Evolutionary conservation across 30 jellyfish, hydroid and myxozoan genomes (phyloP), one percentile per base, ranked within the genome.

Genomic region (Turritopsis rubra): DNA sequence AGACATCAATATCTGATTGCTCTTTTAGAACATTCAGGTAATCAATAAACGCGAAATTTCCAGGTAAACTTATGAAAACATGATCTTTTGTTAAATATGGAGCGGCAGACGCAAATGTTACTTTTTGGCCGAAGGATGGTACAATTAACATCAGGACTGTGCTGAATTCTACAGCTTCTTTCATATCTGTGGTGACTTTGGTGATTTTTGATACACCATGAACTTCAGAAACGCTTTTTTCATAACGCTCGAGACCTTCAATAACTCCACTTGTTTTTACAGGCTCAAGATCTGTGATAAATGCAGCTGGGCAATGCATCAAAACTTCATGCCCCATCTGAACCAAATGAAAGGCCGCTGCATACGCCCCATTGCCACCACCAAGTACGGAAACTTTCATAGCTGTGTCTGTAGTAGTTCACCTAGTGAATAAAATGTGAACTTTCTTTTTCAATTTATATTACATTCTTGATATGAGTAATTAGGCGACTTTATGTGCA

Each of bases 321-420:
- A 74, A 74, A 74, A 74, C 82, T 29, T 74, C 82, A 29, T 74
- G 82, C 17, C 82, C 82, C 72, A 74, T 7, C 65, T 74, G 53
- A 20, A 29, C 53, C 82, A 74, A 24, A 74, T 74, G 82, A 74
- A 74, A 74, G 13, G 82, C 82, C 82, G 23, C 17, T 20, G 82
- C 82, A 74, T 23, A 74, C 26, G 18, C 82, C 9, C 82, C 82
- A 74, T 74, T 74, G 13, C 82, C 82, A 23, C 54, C 1, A 24
- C 82, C 82, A 74, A 74, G 82, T 30, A 74, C 65, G 13, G 82
- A 24, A 13, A 74, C 82, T 74, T 74, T 74, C 82, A 74, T 74
- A n/a, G 19, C 23, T 26, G 16, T 74, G 9, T 16, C 53, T 74
- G n/a, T n/a, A n/a, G n/a, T n/a, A n/a, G n/a, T n/a, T n/a, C n/a